Evolutionary conservation across 2,797 vertebrate species (phyloP).

Genomic region (Schizopygopsis malacanthus): DNA sequence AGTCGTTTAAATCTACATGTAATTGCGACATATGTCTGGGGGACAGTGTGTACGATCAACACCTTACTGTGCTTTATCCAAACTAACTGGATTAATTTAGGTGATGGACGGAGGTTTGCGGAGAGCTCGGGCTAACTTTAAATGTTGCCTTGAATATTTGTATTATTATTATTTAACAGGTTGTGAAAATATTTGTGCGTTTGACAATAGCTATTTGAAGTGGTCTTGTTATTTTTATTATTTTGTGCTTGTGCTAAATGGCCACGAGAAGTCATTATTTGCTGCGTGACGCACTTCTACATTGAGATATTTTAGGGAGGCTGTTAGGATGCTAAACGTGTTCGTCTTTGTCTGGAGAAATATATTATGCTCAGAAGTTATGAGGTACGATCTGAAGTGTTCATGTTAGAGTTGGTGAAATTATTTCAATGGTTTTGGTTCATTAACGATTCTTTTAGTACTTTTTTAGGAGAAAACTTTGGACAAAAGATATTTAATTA

Average conservation of each 20-base stretch:
- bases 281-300: constrained; percentile 55
- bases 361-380: neutral
- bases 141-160: neutral
- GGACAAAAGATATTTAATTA: neutral
- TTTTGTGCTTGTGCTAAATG: constrained; percentile 27
- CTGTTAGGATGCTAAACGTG: constrained; percentile 11
- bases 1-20: constrained; percentile 27
- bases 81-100: constrained; percentile 54
- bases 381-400: neutral
- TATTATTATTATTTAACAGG: neutral
- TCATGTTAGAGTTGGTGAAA: neutral
- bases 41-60: neutral
- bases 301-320: constrained; percentile 13
- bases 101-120: constrained; percentile 6
- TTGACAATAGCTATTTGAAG: constrained; percentile 6
- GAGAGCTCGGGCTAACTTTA: constrained; percentile 4
- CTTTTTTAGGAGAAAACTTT: neutral
- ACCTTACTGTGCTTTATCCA: constrained; percentile 43
- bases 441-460: neutral
- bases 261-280: constrained; percentile 29
- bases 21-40: neutral
- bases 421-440: neutral
- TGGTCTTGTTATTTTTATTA: neutral
- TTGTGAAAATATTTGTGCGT: neutral
- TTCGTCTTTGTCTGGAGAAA: neutral